Conservation (phyloP, 2,113 vertebrate genomes). For the Rutilus rutilus region DNA sequence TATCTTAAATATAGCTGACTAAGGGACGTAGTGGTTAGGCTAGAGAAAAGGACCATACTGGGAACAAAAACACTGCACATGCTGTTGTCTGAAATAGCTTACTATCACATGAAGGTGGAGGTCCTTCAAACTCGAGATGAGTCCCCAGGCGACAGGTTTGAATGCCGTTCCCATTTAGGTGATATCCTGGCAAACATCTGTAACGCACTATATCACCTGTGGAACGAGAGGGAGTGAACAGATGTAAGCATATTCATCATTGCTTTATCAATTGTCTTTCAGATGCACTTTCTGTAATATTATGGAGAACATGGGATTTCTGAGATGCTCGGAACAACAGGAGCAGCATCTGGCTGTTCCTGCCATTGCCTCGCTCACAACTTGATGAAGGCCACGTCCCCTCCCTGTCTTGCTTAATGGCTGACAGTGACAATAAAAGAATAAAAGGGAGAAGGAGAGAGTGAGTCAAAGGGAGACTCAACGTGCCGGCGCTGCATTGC, state of each 20-base stretch:
- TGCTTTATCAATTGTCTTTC: conserved; percentile 26
- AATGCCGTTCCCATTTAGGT: conserved; percentile 88
- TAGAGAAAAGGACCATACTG: neutral
- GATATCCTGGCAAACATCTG: conserved; percentile 91
- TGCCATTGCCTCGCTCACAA: conserved; percentile 6
- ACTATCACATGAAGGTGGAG: conserved; percentile 94
- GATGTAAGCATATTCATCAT: neutral
- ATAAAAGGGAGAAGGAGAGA: conserved; percentile 21
- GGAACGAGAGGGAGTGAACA: conserved; percentile 23
- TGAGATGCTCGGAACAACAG: conserved; percentile 21
- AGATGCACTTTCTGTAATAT: conserved; percentile 36
- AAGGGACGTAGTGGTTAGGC: neutral
- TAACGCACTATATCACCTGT: conserved; percentile 93
- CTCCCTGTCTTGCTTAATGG: conserved; percentile 44
- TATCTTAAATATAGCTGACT: neutral
- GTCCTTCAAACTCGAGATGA: conserved; percentile 90
- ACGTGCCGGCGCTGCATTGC: conserved; percentile 39
- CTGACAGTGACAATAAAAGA: conserved; percentile 35
- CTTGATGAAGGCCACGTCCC: conserved; percentile 44
- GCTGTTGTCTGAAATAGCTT: conserved; percentile 49
- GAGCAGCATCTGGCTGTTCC: conserved; percentile 29
- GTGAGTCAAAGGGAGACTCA: conserved; percentile 22
- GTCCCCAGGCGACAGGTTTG: conserved; percentile 89
- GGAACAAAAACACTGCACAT: neutral
- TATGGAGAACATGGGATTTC: conserved; percentile 28